Evolutionary conservation across 2,113 vertebrate species (phyloP).

Genomic region (Machaerirhynchus nigripectus): DNA sequence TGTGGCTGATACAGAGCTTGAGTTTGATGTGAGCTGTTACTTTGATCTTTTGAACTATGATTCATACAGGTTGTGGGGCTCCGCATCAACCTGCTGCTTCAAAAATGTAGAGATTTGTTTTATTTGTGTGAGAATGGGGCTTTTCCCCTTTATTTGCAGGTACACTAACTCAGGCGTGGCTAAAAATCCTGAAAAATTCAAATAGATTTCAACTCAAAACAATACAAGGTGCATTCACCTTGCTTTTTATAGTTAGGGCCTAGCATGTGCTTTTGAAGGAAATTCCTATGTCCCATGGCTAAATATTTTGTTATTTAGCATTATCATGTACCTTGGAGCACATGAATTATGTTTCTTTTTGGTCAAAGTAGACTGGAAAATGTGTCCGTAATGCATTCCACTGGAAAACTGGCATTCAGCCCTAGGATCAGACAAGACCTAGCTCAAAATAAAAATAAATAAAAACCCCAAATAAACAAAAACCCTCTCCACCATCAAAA

Average conservation of each 20-base stretch:
- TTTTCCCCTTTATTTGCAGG: neutral
- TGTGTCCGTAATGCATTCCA: neutral
- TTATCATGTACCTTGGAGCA: neutral
- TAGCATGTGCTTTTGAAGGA: neutral
- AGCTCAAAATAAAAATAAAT: neutral
- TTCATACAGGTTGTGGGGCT: neutral
- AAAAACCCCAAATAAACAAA: neutral
- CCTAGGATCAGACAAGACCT: neutral
- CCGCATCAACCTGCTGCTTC: neutral
- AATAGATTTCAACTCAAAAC: neutral
- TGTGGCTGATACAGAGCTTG: neutral
- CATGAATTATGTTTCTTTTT: neutral
- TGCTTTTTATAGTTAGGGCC: neutral
- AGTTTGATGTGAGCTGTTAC: neutral
- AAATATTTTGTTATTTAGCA: neutral
- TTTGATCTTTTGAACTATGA: neutral
- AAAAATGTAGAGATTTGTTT: neutral
- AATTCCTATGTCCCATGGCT: neutral
- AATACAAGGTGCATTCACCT: neutral
- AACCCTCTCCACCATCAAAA: neutral
- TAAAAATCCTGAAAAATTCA: neutral
- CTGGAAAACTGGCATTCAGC: neutral
- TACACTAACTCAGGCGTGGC: neutral
- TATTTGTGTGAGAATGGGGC: neutral
- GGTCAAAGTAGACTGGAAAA: neutral